Evolutionary conservation across 1,140 invertebrate genomes (phyloP).

Genomic region (Procambarus clarkii): DNA sequence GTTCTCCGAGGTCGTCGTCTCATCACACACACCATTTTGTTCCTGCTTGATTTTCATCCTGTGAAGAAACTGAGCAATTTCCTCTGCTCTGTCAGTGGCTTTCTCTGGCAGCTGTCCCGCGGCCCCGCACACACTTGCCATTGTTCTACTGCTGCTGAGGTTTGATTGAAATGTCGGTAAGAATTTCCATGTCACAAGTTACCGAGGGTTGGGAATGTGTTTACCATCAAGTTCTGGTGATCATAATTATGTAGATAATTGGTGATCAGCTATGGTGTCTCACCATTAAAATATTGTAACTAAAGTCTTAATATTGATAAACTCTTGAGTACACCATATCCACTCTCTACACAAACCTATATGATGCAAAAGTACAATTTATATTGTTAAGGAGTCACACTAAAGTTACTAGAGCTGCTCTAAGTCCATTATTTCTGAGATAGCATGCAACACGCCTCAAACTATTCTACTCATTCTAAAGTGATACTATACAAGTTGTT

Average conservation of each 20-base stretch:
- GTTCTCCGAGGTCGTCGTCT: slow-evolving; percentile 54
- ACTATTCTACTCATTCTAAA: too few species aligned
- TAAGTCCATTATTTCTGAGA: too few species aligned
- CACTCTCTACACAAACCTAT: too few species aligned
- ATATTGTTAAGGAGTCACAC: too few species aligned
- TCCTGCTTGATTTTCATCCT: slow-evolving; percentile 64
- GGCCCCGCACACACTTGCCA: slow-evolving; percentile 14
- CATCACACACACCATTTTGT: slow-evolving; percentile 68
- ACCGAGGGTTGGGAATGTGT: neutral
- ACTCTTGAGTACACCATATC: too few species aligned
- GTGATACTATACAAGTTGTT: too few species aligned
- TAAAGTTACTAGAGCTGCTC: too few species aligned
- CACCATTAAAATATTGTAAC: too few species aligned
- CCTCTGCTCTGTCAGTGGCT: slow-evolving; percentile 58
- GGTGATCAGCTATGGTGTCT: too few species aligned
- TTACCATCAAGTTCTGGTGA: slow-evolving; percentile 46
- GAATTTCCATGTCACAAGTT: neutral
- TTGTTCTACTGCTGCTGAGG: neutral
- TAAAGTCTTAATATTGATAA: too few species aligned
- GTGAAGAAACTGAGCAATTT: slow-evolving; percentile 65
- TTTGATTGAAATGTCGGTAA: neutral
- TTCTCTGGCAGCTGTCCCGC: slow-evolving; percentile 37
- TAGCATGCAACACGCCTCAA: too few species aligned
- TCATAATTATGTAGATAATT: slow-evolving; percentile 16
- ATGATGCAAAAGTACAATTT: too few species aligned